Evolutionary conservation across 2,888 invertebrate genomes (phyloP), one percentile per base, ranked within the genome.

Genomic region (Synanthedon formicaeformis): DNA sequence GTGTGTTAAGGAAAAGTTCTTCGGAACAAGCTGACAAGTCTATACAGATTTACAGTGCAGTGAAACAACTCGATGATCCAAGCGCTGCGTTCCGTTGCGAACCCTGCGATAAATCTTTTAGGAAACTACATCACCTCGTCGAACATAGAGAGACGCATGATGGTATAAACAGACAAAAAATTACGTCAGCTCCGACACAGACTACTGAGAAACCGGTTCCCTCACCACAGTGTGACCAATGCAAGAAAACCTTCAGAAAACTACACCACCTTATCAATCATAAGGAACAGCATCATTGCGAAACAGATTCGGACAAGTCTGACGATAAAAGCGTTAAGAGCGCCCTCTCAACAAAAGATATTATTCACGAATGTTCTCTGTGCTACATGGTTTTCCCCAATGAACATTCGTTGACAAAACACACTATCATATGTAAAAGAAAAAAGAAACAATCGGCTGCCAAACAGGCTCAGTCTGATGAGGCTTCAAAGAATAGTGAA

Each of bases 381-480:
- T 88, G 88, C 60, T 88, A 88, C 58, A 88, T 88, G 88, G 88
- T 88, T 2, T 88, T 88, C 62, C 88, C 88, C 10, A 88, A 88
- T 57, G 88, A 87, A 54, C 86, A 87, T 64, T 87, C 88, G 1
- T 62, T 88, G 10, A 87, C 72, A 53, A 88, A 86, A 60, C 88
- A 88, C 54, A 72, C 76, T 1, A 62, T 75, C 5, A 71, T 75
- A 57, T 88, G 88, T 62, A 75, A 78, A 58, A 76, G 77, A 58
- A 88, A 88, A 61, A 87, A 82, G 63, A 75, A 74, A 14, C 81
- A 83, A 58, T 74, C 81, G 8, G 67, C 67, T 4, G 56, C 67
- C 2, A 81, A 79, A 56, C 72, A 69, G 51, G 57, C 62, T 4
- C 69, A 73, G 52, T 57, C 63, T 53, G 50, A 59, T 2, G 66